Percentiles rank a stretch among this genome's conserved stretches.
Conservation (phyloP, 2,888 invertebrate genomes). For the Tipula confusa region DNA sequence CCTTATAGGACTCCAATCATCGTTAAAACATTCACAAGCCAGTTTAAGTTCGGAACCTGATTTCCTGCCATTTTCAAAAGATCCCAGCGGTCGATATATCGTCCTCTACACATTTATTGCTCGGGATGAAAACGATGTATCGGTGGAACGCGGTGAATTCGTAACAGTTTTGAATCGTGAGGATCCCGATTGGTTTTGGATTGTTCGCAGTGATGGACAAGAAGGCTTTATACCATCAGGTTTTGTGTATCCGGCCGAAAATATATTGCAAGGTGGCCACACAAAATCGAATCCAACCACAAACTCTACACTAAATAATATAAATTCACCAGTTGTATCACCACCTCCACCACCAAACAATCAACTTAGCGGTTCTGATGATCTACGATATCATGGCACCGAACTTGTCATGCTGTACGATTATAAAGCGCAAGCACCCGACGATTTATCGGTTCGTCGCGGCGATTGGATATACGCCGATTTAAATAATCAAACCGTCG, state of each 20-base stretch:
- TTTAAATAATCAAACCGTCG: constrained; percentile 86
- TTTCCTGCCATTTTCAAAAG: constrained; percentile 68
- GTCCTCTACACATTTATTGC: constrained; percentile 91
- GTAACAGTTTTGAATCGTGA: constrained; percentile 93
- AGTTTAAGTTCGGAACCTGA: constrained; percentile 56
- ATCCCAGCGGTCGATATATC: constrained; percentile 85
- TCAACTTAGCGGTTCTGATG: constrained; percentile 50
- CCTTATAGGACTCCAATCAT: constrained; percentile 38
- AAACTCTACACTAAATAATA: not conserved
- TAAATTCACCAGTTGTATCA: constrained; percentile 4
- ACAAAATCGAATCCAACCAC: constrained; percentile 37
- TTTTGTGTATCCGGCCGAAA: constrained; percentile 86
- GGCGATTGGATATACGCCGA: constrained; percentile 97
- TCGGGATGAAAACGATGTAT: constrained; percentile 89
- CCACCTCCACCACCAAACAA: constrained; percentile 26
- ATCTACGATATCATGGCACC: constrained; percentile 78
- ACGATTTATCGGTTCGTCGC: constrained; percentile 82
- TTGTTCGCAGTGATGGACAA: constrained; percentile 84
- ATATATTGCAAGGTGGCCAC: constrained; percentile 59
- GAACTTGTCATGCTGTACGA: constrained; percentile 92
- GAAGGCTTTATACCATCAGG: constrained; percentile 95
- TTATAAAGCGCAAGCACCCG: constrained; percentile 92
- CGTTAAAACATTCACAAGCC: constrained; percentile 49
- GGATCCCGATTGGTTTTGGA: constrained; percentile 97
- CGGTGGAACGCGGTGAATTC: constrained; percentile 89